Conservation (phyloP, 2,113 vertebrate species). For the Etia nguti region DNA sequence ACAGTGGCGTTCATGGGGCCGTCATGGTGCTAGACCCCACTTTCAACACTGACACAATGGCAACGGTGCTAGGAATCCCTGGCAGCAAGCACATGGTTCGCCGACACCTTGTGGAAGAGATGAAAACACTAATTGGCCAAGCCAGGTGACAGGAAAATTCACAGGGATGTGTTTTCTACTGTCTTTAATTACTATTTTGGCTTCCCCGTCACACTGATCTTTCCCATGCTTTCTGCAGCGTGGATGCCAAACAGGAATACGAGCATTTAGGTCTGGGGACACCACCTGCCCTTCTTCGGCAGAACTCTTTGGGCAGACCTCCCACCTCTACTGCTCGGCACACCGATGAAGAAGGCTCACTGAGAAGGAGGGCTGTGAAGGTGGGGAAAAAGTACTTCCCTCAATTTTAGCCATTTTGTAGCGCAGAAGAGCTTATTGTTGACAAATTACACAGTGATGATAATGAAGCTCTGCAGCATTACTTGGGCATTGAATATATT, state of each 20-base stretch:
- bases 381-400: slow-evolving; percentile 46
- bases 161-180: background rate
- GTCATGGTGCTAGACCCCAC: slow-evolving; percentile 83
- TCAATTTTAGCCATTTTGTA: background rate
- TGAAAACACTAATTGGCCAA: slow-evolving; percentile 70
- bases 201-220: background rate
- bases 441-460: background rate
- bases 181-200: background rate
- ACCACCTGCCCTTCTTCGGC: slow-evolving; percentile 59
- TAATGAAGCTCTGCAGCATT: background rate
- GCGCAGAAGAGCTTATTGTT: background rate
- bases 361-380: slow-evolving; percentile 75
- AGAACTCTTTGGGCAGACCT: slow-evolving; percentile 67
- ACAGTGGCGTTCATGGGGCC: slow-evolving; percentile 81
- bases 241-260: slow-evolving; percentile 68
- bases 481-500: background rate
- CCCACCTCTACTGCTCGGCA: slow-evolving; percentile 53
- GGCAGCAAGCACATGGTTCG: slow-evolving; percentile 82
- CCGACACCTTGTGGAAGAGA: slow-evolving; percentile 81
- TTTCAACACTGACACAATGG: slow-evolving; percentile 75
- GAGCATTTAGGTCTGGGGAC: slow-evolving; percentile 73
- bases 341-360: slow-evolving; percentile 71
- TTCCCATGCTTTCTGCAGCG: slow-evolving; percentile 24
- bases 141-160: slow-evolving; percentile 65
- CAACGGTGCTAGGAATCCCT: slow-evolving; percentile 75